phyloP scores from a whole-genome alignment of 2,113 vertebrate species.

The Chaenocephalus aceratus region DNA sequence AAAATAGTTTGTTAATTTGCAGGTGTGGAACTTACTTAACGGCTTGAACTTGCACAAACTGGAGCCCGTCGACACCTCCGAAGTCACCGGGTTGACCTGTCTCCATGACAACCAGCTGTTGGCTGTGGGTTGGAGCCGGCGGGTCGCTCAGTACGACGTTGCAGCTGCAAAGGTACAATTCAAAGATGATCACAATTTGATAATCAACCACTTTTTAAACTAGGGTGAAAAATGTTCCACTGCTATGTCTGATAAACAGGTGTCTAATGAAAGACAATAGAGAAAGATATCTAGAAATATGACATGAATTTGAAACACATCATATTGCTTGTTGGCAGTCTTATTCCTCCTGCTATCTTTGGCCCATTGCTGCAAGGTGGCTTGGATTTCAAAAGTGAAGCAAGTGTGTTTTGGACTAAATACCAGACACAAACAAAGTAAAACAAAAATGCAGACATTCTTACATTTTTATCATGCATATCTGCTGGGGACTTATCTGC shows the following conservation, averaged over 20 bases:
- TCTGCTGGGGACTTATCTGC: not conserved
- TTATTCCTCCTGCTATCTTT: not conserved
- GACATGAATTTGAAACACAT: too few species aligned
- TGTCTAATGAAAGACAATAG: too few species aligned
- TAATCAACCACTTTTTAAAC: not conserved
- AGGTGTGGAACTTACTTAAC: slow-evolving; percentile 83
- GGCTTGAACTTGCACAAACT: slow-evolving; percentile 82
- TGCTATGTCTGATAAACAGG: too few species aligned
- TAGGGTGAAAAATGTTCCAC: too few species aligned
- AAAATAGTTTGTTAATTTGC: slow-evolving; percentile 4
- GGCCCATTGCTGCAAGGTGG: not conserved
- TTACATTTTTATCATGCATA: not conserved
- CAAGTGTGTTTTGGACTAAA: not conserved
- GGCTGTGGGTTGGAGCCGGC: slow-evolving; percentile 79
- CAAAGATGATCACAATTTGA: not conserved
- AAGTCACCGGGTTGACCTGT: slow-evolving; percentile 77
- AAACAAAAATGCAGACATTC: not conserved
- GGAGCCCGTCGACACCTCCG: slow-evolving; percentile 70
- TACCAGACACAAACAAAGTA: not conserved
- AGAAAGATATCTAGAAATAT: too few species aligned
- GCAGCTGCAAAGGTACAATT: slow-evolving; percentile 67
- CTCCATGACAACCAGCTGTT: slow-evolving; percentile 73
- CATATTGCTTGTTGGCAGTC: not conserved
- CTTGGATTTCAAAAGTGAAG: not conserved
- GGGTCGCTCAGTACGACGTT: slow-evolving; percentile 74